These are phyloP conservation scores for Tetragonula clypearis DNA, from an alignment of 1,140 invertebrate species.

Conservation along the genomic window DNA sequence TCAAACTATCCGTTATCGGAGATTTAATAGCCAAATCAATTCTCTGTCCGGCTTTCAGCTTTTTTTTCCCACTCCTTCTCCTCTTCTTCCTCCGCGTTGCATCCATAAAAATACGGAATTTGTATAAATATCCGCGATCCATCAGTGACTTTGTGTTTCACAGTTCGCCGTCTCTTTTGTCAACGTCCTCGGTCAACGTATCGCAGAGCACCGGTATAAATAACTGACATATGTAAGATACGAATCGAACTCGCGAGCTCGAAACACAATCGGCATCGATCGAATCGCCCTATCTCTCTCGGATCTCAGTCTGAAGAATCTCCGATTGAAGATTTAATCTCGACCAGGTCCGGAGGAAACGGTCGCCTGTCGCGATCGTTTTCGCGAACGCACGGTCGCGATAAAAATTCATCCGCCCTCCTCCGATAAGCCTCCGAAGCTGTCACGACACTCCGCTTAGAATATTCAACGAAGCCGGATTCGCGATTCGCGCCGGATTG, in stretches of 20 bases:
- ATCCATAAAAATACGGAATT: too few species aligned
- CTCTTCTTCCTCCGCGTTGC: too few species aligned
- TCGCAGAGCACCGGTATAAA: neutral
- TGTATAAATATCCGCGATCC: too few species aligned
- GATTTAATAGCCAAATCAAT: too few species aligned
- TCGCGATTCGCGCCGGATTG: slow-evolving; percentile 28
- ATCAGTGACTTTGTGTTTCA: too few species aligned
- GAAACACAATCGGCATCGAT: neutral
- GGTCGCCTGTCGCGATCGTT: slow-evolving; percentile 26
- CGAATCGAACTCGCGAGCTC: neutral
- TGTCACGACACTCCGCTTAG: slow-evolving; percentile 40
- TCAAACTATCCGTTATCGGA: too few species aligned
- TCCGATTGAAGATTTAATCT: slow-evolving; percentile 29
- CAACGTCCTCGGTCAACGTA: neutral
- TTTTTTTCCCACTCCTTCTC: too few species aligned
- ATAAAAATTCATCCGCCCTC: slow-evolving; percentile 53
- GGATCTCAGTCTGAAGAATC: neutral
- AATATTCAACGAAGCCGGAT: slow-evolving; percentile 61
- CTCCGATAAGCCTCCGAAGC: slow-evolving; percentile 40
- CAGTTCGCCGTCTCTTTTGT: too few species aligned
- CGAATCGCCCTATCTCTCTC: neutral
- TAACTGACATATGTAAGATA: neutral
- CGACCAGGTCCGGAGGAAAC: slow-evolving; percentile 12
- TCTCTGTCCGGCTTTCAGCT: too few species aligned
- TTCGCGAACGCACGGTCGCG: slow-evolving; percentile 33